Conservation (phyloP, 2,888 invertebrate species). For the Iphiclides podalirius region DNA sequence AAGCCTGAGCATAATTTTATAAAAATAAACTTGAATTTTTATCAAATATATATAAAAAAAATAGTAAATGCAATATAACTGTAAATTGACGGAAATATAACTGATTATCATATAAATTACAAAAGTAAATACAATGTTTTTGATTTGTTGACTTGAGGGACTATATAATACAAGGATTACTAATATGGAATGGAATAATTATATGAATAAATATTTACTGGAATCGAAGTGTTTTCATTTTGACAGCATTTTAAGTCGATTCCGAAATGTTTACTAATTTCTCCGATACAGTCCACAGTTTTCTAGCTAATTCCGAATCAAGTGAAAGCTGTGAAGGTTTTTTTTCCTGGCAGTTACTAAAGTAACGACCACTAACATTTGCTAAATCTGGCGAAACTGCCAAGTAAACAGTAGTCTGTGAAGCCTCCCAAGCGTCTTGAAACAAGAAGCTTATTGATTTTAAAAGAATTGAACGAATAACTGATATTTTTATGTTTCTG, state of each 20-base stretch:
- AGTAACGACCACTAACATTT: conserved; percentile 82
- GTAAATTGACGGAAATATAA: no score
- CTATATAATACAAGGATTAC: no score
- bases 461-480: conserved; percentile 50
- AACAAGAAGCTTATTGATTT: conserved; percentile 58
- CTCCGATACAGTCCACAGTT: conserved; percentile 84
- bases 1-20: no score
- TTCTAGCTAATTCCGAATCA: conserved; percentile 75
- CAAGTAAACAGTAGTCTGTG: conserved; percentile 83
- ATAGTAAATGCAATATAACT: no score
- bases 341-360: conserved; percentile 78
- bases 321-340: conserved; percentile 74
- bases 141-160: no score
- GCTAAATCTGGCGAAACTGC: conserved; percentile 77
- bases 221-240: no score
- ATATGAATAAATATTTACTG: no score
- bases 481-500: conserved; percentile 76
- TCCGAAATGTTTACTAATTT: conserved; percentile 61
- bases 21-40: no score
- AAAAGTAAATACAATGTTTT: no score
- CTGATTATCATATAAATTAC: no score
- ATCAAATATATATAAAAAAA: no score
- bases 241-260: background rate
- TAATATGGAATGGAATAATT: no score
- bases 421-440: conserved; percentile 82